Base-by-base conservation (phyloP, 1,140 invertebrate genomes). In the Drosophila kikkawai region DNA sequence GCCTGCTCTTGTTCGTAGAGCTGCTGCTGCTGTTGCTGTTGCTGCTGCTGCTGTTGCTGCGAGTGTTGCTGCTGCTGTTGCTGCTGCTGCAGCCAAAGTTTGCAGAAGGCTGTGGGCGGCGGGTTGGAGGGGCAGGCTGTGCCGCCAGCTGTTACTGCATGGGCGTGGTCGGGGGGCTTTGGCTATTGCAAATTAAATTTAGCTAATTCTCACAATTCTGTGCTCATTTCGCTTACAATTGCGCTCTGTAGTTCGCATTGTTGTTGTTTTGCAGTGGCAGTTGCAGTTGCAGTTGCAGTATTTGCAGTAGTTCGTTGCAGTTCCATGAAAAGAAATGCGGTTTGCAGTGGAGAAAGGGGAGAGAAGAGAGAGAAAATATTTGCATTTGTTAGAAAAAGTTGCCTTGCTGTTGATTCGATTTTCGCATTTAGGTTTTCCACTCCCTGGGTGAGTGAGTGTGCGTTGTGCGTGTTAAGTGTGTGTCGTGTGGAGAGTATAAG, bases 141-240 rank as follows among this genome's bases (percentile, higher is more conserved):
- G 60, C 66, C 71, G 56, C 59, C 79, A 45, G 66, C 41, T 60
- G 47, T 73, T 80, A 50, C 44, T 82, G 83, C 57, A 63, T 51
- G 64, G 73, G 60, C 80, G 42, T 63, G 66, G 55, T 79, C 75
- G 70, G 57, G 64, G 78, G 80, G 67, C 76, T 66, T 82, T 84
- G 80, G 91, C 82, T 92, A 85, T 91, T 91, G 90, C 90, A 91
- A 88, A 92, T 92, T 92, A 91, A 92, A 92, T 91, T 92, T 92
- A 85, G 87, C 88, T 92, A 92, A 92, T 91, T 92, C 90, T 91
- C 91, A 92, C 87, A 92, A 92, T 90, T 92, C 91, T 90, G 91
- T 92, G 82, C 91, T 92, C 91, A 92, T 92, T 92, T 92, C 91
- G 79, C 91, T 92, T 80, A 92, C 91, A 90, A 92, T 92, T 92